Conservation (phyloP, 2,113 vertebrate species). For the Oreotrochilus melanogaster region DNA sequence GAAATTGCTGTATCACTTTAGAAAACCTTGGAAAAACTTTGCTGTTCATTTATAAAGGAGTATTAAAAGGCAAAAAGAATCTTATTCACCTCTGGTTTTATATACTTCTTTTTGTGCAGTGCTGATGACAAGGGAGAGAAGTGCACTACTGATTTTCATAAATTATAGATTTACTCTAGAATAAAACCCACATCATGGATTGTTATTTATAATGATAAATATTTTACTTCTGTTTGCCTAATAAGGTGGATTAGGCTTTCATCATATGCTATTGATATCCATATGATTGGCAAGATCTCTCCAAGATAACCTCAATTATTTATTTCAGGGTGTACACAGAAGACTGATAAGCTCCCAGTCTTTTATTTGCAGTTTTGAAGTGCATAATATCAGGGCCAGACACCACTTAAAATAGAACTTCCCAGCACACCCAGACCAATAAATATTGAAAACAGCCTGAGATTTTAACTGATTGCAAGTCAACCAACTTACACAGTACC, state of each 20-base stretch:
- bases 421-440: not conserved
- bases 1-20: not conserved
- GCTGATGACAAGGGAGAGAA: not conserved
- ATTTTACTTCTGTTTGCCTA: not conserved
- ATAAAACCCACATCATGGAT: not conserved
- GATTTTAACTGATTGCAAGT: not conserved
- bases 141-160: not conserved
- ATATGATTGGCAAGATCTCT: not conserved
- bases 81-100: not conserved
- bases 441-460: not conserved
- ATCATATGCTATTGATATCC: not conserved
- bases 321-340: not conserved
- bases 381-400: not conserved
- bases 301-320: not conserved
- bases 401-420: not conserved
- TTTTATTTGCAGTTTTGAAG: not conserved
- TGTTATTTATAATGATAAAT: conserved; percentile 7
- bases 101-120: not conserved
- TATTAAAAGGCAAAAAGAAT: not conserved
- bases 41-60: not conserved
- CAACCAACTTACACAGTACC: not conserved
- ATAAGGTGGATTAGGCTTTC: not conserved
- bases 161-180: not conserved
- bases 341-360: not conserved
- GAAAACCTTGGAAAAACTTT: not conserved